Evolutionary conservation across 2,888 invertebrate species (phyloP).

Genomic region (Chaitophorus viminalis): DNA sequence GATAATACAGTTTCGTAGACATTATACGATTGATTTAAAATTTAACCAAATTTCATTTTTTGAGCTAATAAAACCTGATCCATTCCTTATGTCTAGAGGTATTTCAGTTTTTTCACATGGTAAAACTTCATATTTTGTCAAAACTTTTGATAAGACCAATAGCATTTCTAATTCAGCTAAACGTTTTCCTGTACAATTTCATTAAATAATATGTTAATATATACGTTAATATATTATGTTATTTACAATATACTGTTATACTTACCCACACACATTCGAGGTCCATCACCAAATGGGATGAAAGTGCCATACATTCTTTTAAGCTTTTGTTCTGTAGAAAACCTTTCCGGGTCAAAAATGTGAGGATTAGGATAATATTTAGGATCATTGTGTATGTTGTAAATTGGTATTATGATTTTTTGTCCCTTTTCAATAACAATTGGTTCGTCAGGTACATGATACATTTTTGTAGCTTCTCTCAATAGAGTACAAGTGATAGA

Average conservation of each 20-base stretch:
- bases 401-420: constrained; percentile 30
- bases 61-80: neutral
- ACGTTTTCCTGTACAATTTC: neutral
- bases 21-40: neutral
- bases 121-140: neutral
- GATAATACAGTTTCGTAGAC: no score
- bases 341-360: constrained; percentile 48
- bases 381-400: constrained; percentile 43
- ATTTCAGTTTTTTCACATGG: constrained; percentile 11
- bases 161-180: constrained; percentile 7
- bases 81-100: neutral
- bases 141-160: neutral
- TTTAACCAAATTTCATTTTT: neutral
- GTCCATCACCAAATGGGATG: constrained; percentile 58
- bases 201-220: neutral
- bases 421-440: constrained; percentile 49
- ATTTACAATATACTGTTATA: neutral
- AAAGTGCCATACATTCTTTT: constrained; percentile 41
- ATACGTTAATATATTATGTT: neutral
- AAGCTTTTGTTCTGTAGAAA: constrained; percentile 43
- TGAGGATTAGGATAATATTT: constrained; percentile 49
- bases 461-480: constrained; percentile 45
- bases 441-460: constrained; percentile 5
- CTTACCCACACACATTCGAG: constrained; percentile 51
- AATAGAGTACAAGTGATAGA: neutral